phyloP scores from a whole-genome alignment of 2,888 invertebrate genomes.

The Melinaea menophilus region DNA sequence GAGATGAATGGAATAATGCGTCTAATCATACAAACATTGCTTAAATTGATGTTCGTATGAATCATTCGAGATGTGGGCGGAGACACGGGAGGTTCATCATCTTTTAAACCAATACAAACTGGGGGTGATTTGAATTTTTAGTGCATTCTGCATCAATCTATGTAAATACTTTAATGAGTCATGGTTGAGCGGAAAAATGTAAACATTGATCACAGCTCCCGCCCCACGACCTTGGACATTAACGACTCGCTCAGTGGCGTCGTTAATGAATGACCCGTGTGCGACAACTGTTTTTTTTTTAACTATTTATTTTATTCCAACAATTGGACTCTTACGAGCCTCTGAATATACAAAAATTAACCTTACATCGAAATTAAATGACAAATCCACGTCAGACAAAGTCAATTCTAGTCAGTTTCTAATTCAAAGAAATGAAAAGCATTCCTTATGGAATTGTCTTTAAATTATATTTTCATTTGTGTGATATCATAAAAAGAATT shows the following conservation, averaged over 20 bases:
- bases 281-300: background rate
- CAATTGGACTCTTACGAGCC: too few relatives aligned
- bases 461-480: too few relatives aligned
- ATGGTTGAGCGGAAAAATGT: conserved; percentile 31
- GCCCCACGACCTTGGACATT: conserved; percentile 29
- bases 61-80: conserved; percentile 16
- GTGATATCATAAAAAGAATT: too few relatives aligned
- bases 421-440: too few relatives aligned
- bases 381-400: too few relatives aligned
- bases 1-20: conserved; percentile 24
- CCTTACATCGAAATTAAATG: too few relatives aligned
- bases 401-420: too few relatives aligned
- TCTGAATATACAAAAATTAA: too few relatives aligned
- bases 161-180: conserved; percentile 28
- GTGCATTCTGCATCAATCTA: background rate
- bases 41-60: conserved; percentile 16
- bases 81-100: conserved; percentile 1
- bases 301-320: too few relatives aligned
- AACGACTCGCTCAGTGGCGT: conserved; percentile 27
- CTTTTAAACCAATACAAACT: background rate
- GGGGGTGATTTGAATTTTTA: conserved; percentile 9
- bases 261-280: conserved; percentile 21
- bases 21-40: conserved; percentile 20
- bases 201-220: conserved; percentile 19
- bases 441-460: too few relatives aligned